These are phyloP conservation scores for Thysanoteuthis rhombus DNA, from an alignment of 2,888 invertebrate species.

Conservation along the genomic window DNA sequence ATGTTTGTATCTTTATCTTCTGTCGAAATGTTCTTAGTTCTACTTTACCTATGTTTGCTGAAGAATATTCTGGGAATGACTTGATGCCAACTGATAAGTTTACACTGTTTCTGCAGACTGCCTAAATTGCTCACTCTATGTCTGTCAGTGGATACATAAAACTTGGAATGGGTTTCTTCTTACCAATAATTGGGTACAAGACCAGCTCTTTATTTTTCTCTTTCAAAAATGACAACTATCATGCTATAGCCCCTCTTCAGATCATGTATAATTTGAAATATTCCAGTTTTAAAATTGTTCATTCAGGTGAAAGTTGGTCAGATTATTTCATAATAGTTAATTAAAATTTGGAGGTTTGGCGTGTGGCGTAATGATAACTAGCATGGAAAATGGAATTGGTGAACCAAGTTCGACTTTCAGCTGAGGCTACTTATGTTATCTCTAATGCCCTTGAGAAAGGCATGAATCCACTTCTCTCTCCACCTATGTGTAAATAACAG, in stretches of 20 bases:
- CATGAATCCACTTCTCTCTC: too few species aligned
- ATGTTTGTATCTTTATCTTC: background rate
- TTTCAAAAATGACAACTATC: background rate
- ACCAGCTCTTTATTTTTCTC: background rate
- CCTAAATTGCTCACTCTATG: background rate
- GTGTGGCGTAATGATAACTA: too few species aligned
- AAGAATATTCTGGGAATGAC: slow-evolving; percentile 12
- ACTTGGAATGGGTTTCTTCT: background rate
- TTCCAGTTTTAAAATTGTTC: background rate
- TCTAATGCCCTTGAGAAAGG: too few species aligned
- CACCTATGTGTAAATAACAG: too few species aligned
- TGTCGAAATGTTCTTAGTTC: too few species aligned
- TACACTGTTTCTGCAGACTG: background rate
- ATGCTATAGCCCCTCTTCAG: background rate
- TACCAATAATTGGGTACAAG: background rate
- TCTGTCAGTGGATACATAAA: background rate
- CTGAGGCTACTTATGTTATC: too few species aligned
- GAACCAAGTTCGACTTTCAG: too few species aligned
- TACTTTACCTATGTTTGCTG: background rate
- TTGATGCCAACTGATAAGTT: slow-evolving; percentile 12
- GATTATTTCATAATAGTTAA: too few species aligned
- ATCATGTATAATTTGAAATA: background rate
- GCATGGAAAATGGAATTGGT: too few species aligned
- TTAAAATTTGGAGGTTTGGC: too few species aligned
- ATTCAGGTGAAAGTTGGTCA: too few species aligned